Base-by-base conservation (phyloP, 2,888 invertebrate species). In the Pyrrhosoma nymphula region DNA sequence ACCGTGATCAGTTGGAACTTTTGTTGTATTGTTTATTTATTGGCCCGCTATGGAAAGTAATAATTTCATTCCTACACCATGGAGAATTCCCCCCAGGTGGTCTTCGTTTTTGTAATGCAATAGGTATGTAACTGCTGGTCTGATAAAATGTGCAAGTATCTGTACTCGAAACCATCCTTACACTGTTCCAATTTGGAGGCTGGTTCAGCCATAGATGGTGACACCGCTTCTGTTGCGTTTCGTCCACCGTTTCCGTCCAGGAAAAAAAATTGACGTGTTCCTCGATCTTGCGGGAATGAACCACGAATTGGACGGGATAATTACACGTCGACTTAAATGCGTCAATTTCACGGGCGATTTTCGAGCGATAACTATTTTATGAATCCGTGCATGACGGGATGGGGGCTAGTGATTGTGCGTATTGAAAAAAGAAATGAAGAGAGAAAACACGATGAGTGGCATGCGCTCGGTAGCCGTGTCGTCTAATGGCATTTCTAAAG, bases 381-480 rank as follows among this genome's bases (percentile, higher is more conserved):
- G 35, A 82, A 82, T 82, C 82, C 82, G 26, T 82, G 82, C 82
- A 82, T 82, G 82, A 82, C 82, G 82, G 82, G n/a, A 82, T 35
- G 4, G 82, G 47, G 47, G 82, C 35, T 82, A 82, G 82, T 35
- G 82, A 82, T 35, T 35, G 26, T 26, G 35, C 82, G 35, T 35
- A 35, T 26, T 14, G 82, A 82, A 82, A 82, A 82, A 82, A 82
- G 23, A 69, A 6, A 26, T 35, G 30, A 20, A 26, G 23, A 69
- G 23, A 69, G 47, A 47, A 47, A 2, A 47, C 8, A 8, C 26
- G 26, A 18, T 82, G 82, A 30, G 82, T 82, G 35, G 35, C 82
- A 82, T 82, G 18, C 82, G 82, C 35, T 82, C 30, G 35, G 16
- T 4, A 82, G 35, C 16, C 35, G 82, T 35, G 14, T 16, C n/a